A percentile compares a stretch with the other conserved stretches of the same genome.
phyloP scores from a whole-genome alignment of 2,113 vertebrate genomes.

The Anser brachyrhynchus region DNA sequence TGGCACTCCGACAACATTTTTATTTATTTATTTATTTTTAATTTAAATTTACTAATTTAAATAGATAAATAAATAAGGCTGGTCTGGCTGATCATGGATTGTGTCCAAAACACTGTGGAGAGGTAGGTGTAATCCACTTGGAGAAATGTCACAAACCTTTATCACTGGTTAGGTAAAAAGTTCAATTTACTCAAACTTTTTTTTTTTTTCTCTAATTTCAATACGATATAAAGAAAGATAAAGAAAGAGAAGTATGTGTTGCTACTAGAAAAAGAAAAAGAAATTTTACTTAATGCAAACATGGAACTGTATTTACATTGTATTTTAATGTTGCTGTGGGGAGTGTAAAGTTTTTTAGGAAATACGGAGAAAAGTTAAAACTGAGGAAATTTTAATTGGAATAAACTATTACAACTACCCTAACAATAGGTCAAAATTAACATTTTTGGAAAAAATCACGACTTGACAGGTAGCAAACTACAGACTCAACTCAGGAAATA shows the following conservation, averaged over 20 bases:
- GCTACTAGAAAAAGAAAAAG: neutral
- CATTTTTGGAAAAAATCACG: slow-evolving; percentile 29
- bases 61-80: neutral
- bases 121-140: neutral
- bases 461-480: slow-evolving; percentile 2
- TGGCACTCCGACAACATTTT: neutral
- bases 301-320: neutral
- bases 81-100: neutral
- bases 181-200: neutral
- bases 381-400: neutral
- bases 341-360: neutral
- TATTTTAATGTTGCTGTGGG: neutral
- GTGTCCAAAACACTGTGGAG: neutral
- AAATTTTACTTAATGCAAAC: neutral
- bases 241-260: neutral
- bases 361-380: neutral
- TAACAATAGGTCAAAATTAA: slow-evolving; percentile 38
- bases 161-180: neutral
- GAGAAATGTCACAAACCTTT: neutral
- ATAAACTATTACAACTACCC: neutral
- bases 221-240: neutral
- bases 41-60: too few species aligned
- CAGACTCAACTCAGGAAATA: neutral
- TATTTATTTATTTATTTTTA: neutral
- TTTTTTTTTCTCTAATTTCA: neutral